Base-by-base conservation (phyloP, 2,888 invertebrate genomes). In the Orthosia gothica region DNA sequence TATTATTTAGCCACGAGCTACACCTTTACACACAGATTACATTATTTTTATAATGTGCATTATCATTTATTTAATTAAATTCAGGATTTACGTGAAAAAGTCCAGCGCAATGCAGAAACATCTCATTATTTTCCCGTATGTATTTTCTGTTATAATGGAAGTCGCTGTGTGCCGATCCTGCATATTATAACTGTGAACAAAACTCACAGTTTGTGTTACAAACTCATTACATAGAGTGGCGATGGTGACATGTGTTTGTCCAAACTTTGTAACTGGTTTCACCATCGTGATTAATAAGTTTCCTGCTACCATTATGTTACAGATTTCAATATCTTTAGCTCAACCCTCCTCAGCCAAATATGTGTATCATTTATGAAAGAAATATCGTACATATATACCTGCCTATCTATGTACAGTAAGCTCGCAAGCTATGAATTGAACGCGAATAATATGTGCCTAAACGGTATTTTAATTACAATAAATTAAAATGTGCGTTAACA, bases 171-270 rank as follows among this genome's bases (percentile, higher is more conserved):
- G 40, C 1, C 0, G 23, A 45, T 45, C n/a, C 16, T 18, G 18
- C n/a, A n/a, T 63, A 16, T 58, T 58, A 1, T 16, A 72, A 40
- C 52, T 59, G 49, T 49, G 2, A 49, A 64, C 13, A 58, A 63
- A 73, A 73, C 32, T 63, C 15, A 23, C 20, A 26, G 23, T 40
- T 59, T 20, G 5, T n/a, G 45, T 68, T 16, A 18, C 69, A 23
- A 52, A 18, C 63, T 76, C 47, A 79, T 80, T 76, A 64, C 52
- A 18, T 20, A 73, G 63, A 76, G 74, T 79, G 52, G 52, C 7
- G 15, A 59, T 26, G 49, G 12, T 26, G 15, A 54, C 4, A 20
- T 59, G 18, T 72, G 79, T 20, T 59, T 40, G 40, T 20, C n/a
- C 73, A 49, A 63, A 57, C 26, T 50, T 64, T 40, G 13, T 11